phyloP scores from a whole-genome alignment of 2,797 vertebrate species.

The Thunnus albacares region DNA sequence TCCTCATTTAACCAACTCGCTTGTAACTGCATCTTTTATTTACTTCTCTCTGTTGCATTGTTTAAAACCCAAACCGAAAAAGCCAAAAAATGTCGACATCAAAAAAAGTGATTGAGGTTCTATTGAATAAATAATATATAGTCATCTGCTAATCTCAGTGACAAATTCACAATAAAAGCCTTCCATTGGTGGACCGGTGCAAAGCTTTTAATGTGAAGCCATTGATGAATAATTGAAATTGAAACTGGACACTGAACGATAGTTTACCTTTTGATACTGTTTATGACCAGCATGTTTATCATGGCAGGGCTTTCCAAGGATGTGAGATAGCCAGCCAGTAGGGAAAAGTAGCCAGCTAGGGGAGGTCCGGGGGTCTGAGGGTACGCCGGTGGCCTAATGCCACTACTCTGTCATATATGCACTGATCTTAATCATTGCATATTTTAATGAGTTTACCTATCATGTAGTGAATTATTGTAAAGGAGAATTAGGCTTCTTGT shows the following conservation, averaged over 20 bases:
- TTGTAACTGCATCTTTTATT: neutral
- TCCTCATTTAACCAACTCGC: neutral
- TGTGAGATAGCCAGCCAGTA: too few relatives aligned
- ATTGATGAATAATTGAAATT: neutral
- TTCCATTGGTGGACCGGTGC: too few relatives aligned
- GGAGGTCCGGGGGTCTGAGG: too few relatives aligned
- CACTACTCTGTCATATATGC: too few relatives aligned
- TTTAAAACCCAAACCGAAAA: neutral
- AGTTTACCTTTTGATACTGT: neutral
- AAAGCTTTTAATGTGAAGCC: neutral
- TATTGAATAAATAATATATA: neutral
- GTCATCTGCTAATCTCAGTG: neutral
- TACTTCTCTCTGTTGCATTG: neutral
- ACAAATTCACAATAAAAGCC: neutral
- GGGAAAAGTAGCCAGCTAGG: too few relatives aligned
- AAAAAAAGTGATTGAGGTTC: neutral
- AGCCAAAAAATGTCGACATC: neutral
- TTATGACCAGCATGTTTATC: slow-evolving; percentile 1
- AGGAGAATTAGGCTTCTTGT: too few relatives aligned
- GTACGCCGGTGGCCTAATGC: too few relatives aligned
- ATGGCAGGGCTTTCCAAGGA: too few relatives aligned
- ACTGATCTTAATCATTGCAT: too few relatives aligned
- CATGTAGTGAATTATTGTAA: too few relatives aligned
- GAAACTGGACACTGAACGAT: neutral
- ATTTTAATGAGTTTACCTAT: too few relatives aligned